A percentile compares a stretch with the other conserved stretches of the same genome.
These are phyloP conservation scores for Dicranocentrus wangi DNA, from an alignment of 2,888 invertebrate genomes.

Conservation along the genomic window DNA sequence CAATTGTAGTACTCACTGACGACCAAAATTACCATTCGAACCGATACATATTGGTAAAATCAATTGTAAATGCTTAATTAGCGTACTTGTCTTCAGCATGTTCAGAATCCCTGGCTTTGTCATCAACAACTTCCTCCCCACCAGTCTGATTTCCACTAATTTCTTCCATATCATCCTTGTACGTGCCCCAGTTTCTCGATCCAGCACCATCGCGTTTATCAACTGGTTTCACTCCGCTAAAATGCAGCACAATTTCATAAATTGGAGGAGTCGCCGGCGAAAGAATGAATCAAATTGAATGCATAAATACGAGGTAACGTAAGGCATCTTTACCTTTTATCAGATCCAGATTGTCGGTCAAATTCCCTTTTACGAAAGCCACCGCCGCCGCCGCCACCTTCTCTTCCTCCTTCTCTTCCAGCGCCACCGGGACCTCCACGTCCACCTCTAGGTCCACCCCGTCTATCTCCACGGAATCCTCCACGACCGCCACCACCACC, in stretches of 20 bases:
- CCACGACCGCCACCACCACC: constrained; percentile 75
- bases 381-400: too few relatives aligned
- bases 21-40: too few relatives aligned
- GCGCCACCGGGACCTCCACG: constrained; percentile 74
- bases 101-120: constrained; percentile 65
- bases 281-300: too few relatives aligned
- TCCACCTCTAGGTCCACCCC: constrained; percentile 74
- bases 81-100: constrained; percentile 67
- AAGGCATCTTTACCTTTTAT: constrained; percentile 94
- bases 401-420: too few relatives aligned
- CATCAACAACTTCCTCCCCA: constrained; percentile 68
- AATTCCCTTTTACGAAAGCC: constrained; percentile 91
- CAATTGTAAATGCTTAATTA: background rate
- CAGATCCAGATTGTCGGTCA: constrained; percentile 95
- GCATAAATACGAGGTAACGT: too few relatives aligned
- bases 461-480: constrained; percentile 73
- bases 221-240: constrained; percentile 88
- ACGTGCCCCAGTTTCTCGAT: constrained; percentile 95
- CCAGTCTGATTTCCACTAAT: constrained; percentile 73
- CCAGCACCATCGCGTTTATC: constrained; percentile 97
- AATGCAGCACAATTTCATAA: too few relatives aligned
- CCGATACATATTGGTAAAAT: too few relatives aligned
- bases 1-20: too few relatives aligned
- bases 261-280: too few relatives aligned
- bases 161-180: constrained; percentile 91